Conservation (phyloP, 2,888 invertebrate species). For the Pammene fasciana region DNA sequence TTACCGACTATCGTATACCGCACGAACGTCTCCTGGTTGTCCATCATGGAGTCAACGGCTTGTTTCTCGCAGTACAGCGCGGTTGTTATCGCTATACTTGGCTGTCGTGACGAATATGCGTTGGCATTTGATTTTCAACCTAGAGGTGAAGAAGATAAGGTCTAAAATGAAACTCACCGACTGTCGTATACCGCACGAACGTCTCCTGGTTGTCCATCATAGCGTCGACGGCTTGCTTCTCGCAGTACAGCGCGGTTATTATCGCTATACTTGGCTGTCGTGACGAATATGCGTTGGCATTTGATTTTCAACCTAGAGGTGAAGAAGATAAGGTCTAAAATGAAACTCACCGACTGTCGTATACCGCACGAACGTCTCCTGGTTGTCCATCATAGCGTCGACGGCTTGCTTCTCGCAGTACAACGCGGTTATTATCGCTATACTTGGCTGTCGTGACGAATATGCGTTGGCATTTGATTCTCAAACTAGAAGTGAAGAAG, state of each 20-base stretch:
- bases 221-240: slow-evolving; percentile 98
- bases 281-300: slow-evolving; percentile 83
- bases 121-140: slow-evolving; percentile 98
- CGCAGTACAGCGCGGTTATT: slow-evolving; percentile 98
- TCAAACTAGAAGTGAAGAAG: slow-evolving; percentile 85
- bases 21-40: slow-evolving; percentile 97
- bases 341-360: slow-evolving; percentile 90
- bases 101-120: slow-evolving; percentile 93
- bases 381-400: slow-evolving; percentile 98
- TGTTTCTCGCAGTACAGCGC: slow-evolving; percentile 98
- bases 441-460: slow-evolving; percentile 95
- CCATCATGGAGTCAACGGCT: slow-evolving; percentile 99
- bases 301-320: no score
- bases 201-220: slow-evolving; percentile 99
- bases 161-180: slow-evolving; percentile 79
- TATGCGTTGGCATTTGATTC: slow-evolving; percentile 96
- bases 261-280: slow-evolving; percentile 99
- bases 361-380: slow-evolving; percentile 97
- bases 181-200: slow-evolving; percentile 96
- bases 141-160: no score
- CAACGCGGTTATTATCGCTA: slow-evolving; percentile 98
- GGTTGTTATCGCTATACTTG: slow-evolving; percentile 98
- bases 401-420: slow-evolving; percentile 99
- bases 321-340: no score
- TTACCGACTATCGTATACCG: no score